Conservation (phyloP, 1,140 invertebrate species). For the Coenobita brevimanus region DNA sequence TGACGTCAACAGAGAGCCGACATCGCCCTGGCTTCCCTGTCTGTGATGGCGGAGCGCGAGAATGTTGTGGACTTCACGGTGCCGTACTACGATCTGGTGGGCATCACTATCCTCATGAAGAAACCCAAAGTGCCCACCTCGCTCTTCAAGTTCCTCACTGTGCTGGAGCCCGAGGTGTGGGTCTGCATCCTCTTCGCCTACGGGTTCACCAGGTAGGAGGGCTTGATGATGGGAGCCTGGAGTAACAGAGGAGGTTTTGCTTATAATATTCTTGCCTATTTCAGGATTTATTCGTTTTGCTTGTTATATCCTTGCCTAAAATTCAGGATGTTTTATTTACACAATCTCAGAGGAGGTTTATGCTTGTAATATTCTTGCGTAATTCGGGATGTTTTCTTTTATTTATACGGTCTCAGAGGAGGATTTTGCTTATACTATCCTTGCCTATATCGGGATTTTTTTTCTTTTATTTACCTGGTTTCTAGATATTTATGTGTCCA, state of each 20-base stretch:
- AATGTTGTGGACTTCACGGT: slow-evolving; percentile 96
- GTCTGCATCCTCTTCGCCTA: slow-evolving; percentile 95
- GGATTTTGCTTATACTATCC: too few relatives aligned
- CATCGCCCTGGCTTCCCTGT: slow-evolving; percentile 88
- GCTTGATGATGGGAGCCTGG: neutral
- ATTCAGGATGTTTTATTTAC: too few relatives aligned
- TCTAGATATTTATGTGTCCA: too few relatives aligned
- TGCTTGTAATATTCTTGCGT: too few relatives aligned
- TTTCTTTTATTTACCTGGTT: too few relatives aligned
- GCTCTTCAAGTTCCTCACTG: slow-evolving; percentile 97
- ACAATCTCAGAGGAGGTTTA: too few relatives aligned
- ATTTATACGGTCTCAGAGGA: too few relatives aligned
- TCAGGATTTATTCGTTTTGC: neutral
- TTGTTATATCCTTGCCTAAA: too few relatives aligned
- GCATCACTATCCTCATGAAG: slow-evolving; percentile 93
- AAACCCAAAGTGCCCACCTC: slow-evolving; percentile 86
- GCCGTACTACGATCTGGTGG: slow-evolving; percentile 95
- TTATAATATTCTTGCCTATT: too few relatives aligned
- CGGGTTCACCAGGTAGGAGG: slow-evolving; percentile 86
- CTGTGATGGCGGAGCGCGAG: slow-evolving; percentile 95
- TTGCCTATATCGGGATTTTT: too few relatives aligned
- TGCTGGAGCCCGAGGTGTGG: slow-evolving; percentile 97
- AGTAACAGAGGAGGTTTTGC: neutral
- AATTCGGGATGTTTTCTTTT: too few relatives aligned
- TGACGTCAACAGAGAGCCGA: slow-evolving; percentile 85